Evolutionary conservation across 2,797 vertebrate species (phyloP).

Genomic region (Neosalanx taihuensis): DNA sequence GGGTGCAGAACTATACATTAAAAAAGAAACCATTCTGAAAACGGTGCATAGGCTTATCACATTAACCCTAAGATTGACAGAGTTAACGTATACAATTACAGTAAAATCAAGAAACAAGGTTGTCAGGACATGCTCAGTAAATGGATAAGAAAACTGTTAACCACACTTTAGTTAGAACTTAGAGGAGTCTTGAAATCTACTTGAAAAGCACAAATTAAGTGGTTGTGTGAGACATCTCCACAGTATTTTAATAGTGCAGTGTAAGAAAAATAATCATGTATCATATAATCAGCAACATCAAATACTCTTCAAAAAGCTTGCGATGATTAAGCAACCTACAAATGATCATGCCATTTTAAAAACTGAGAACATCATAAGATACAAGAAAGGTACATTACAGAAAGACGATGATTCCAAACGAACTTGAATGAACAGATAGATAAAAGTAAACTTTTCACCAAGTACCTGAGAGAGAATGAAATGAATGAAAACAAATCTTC

Average conservation of each 20-base stretch:
- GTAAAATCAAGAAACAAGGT: neutral
- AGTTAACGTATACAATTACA: neutral
- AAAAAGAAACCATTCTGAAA: too few species aligned
- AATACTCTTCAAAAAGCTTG: conserved; percentile 29
- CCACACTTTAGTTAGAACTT: neutral
- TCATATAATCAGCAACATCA: conserved; percentile 36
- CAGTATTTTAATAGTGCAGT: conserved; percentile 61
- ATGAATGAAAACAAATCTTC: neutral
- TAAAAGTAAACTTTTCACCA: conserved; percentile 28
- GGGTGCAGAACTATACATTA: too few species aligned
- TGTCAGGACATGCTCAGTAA: neutral
- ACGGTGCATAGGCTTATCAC: too few species aligned
- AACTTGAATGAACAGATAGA: conserved; percentile 18
- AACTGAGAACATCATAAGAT: conserved; percentile 14
- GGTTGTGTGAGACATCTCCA: neutral
- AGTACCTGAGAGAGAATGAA: conserved; percentile 57
- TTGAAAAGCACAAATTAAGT: neutral
- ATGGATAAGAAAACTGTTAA: neutral
- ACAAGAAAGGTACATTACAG: conserved; percentile 38
- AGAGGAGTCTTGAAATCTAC: neutral
- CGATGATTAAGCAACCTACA: conserved; percentile 26
- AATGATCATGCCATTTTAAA: conserved; percentile 20
- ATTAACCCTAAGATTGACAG: neutral
- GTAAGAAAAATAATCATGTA: conserved; percentile 46
- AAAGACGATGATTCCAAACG: conserved; percentile 26